These are phyloP conservation scores for Hozukius guyotensis DNA, from an alignment of 2,797 vertebrate genomes.

Conservation along the genomic window DNA sequence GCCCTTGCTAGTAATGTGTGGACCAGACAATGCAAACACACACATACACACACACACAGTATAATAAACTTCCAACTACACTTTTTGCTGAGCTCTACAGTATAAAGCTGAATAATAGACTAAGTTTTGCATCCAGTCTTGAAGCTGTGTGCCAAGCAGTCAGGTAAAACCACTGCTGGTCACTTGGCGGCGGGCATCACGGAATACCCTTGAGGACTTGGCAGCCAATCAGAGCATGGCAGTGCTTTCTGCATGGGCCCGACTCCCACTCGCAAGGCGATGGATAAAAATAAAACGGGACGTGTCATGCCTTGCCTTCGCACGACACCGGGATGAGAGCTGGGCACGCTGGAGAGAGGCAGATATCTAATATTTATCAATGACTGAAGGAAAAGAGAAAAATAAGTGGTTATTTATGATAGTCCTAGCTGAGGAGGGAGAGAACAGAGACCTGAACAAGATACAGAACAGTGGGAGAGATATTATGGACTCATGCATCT, in stretches of 20 bases:
- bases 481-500: constrained; percentile 43
- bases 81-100: constrained; percentile 1
- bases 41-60: background rate
- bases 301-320: constrained; percentile 57
- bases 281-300: constrained; percentile 78
- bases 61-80: background rate
- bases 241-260: constrained; percentile 53
- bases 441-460: constrained; percentile 31
- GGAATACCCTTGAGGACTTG: constrained; percentile 55
- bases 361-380: constrained; percentile 77
- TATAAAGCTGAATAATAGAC: constrained; percentile 33
- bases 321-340: constrained; percentile 57
- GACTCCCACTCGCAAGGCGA: constrained; percentile 56
- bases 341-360: constrained; percentile 26
- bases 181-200: constrained; percentile 46
- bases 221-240: constrained; percentile 73
- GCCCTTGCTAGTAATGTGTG: background rate
- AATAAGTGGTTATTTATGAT: constrained; percentile 50
- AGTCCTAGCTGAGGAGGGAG: constrained; percentile 11
- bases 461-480: constrained; percentile 48
- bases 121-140: constrained; percentile 30
- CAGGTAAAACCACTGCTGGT: constrained; percentile 60
- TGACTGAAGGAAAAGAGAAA: constrained; percentile 36
- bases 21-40: background rate
- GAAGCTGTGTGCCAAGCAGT: constrained; percentile 29